Base-by-base conservation (phyloP, 1,140 invertebrate species). In the Teleopsis dalmanni region DNA sequence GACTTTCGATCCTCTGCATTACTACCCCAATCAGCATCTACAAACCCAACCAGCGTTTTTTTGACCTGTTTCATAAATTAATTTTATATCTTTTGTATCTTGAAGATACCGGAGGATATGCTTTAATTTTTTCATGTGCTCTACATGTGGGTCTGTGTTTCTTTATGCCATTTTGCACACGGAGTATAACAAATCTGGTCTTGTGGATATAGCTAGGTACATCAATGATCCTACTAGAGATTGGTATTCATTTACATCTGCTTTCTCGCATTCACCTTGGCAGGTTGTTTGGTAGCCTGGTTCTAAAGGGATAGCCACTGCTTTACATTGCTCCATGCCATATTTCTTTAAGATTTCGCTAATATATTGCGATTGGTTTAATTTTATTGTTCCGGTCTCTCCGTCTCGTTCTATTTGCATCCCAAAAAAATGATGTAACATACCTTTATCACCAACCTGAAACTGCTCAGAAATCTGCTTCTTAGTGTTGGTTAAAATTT, bases 271-370 rank as follows among this genome's bases (percentile, higher is more conserved):
- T 5, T 35, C 25, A 1, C 47, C 31, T 26, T 35, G 11, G 21
- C 37, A 47, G 11, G 26, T 19, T 29, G 19, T 4, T 43, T 5
- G 14, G 13, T 14, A 18, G 11, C 27, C 18, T n/a, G n/a, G n/a
- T n/a, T n/a, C n/a, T n/a, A n/a, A 58, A 21, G 70, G 65, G 10
- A 61, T 62, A 10, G 27, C 40, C 19, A 57, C 51, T 10, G 57
- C 33, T 47, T 67, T 71, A 54, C 59, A 66, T 48, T 65, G 41
- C 29, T 54, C 33, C 69, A 71, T 71, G 38, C 59, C 51, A 56
- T 63, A 71, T 52, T 54, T 57, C 33, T 60, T 52, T 13, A 71
- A 46, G 18, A 72, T 26, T 53, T 59, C 58, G 48, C 60, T 52
- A 34, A 73, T 57, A 47, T 72, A 71, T 16, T 44, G 42, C 51